Base-by-base conservation (phyloP, 2,888 invertebrate genomes). In the Acanthopleura granulata region DNA sequence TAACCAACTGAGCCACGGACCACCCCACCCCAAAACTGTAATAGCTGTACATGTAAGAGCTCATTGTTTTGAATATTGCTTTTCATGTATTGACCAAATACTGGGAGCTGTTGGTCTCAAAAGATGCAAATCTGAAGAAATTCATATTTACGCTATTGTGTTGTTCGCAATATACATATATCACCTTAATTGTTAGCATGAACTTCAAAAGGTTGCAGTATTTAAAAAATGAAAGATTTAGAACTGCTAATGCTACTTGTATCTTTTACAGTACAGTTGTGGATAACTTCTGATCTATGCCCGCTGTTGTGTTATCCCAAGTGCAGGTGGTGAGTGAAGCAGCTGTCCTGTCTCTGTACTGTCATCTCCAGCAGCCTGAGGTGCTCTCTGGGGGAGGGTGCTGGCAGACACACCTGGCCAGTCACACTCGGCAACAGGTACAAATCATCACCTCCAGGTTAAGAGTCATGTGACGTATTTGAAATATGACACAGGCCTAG, bases 321-420 rank as follows among this genome's bases (percentile, higher is more conserved):
- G 70, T 77, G 22, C 81, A 84, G 84, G 78, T 73, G 40, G 78
- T 81, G 14, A 78, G 80, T 72, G 72, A 70, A 49, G 76, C 82
- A 27, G 80, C 80, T 11, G 62, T 86, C 18, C 50, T 73, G 25
- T 79, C 81, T 50, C 77, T 88, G 61, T 74, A 79, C 27, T 78
- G 81, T 14, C 69, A 82, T n/a, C 61, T 85, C n/a, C 75, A 77
- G 27, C 74, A 77, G 25, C 83, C 82, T 0, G 72, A 73, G 25
- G 81, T 86, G 12, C 74, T 88, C 40, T 75, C 79, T 72, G 88
- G 88, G n/a, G 86, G 83, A 14, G 88, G 88, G 14, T 88, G 88
- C 75, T 88, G 87, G 86, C 84, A 86, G 73, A 79, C 75, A 14
- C 78, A 79, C 61, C 77, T 85, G 1, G 79, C 82, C 12, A 72